Base-by-base conservation (phyloP, 2,797 vertebrate species). In the Threskiornis aethiopicus region DNA sequence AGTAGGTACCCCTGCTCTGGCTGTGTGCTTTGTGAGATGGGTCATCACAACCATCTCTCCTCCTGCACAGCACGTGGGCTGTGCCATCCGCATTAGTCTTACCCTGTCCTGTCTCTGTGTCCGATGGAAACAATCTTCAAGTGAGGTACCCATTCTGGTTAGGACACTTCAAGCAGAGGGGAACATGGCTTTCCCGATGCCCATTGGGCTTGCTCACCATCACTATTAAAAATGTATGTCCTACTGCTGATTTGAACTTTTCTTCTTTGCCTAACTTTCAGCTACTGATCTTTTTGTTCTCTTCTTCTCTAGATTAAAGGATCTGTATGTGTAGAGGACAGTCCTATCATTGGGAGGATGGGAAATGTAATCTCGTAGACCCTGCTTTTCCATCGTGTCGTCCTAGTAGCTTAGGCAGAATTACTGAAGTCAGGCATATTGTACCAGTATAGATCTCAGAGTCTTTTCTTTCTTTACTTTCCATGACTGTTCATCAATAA, bases 401-500 rank as follows among this genome's bases (percentile, higher is more conserved):
- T 59, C 67, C 66, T 88, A 61, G 78, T 47, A 89, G 59, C n/a
- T 94, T 90, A 93, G 73, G 41, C 44, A 87, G 65, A 91, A 71
- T 54, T 85, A 93, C 57, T 81, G 55, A 94, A 93, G 84, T 39
- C 44, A 46, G 41, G 49, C 29, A 22, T 87, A 77, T 85, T 78
- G 49, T 70, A 77, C 66, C 55, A 85, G 86, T 69, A 57, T 69
- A 85, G 84, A 85, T 85, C 54, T 85, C 64, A 57, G 49, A 61
- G 37, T 86, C 62, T 87, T 78, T 87, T 72, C 41, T 89, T 93
- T 93, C 87, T 95, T 97, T 96, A 82, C 92, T 88, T 94, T 95
- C 82, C 76, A 73, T 76, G 76, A 81, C 76, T 66, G 65, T 79
- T 46, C 79, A 91, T 97, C 94, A 96, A 92, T 95, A 95, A 94